Evolutionary conservation across 1,140 invertebrate species (phyloP), one percentile per base, ranked within the genome.

Genomic region (Aphelenchoides avenae): DNA sequence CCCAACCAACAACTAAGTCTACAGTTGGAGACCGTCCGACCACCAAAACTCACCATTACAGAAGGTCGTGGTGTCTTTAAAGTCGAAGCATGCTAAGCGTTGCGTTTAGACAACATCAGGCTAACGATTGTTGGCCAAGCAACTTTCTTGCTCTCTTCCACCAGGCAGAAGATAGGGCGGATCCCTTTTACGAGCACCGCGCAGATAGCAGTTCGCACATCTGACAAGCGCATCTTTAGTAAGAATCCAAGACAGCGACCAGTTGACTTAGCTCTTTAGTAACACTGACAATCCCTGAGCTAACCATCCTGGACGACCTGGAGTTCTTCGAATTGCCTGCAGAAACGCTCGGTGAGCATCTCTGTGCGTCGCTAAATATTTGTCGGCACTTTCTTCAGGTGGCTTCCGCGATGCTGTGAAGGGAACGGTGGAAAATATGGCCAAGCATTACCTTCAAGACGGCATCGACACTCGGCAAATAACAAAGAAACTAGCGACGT

Each of bases 311-410:
- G 13, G 68, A 71, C 15, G 61, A 67, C 30, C 31, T 50, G 4
- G 68, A 67, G 26, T 67, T 67, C 26, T 67, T 67, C 36, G 67
- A 70, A 15, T 40, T 65, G 1, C 42, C 63, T 0, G 15, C 59
- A n/a, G 30, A 59, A 15, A 22, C 39, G n/a, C 56, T 57, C 3
- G 18, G n/a, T n/a, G n/a, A n/a, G n/a, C n/a, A n/a, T n/a, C n/a
- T n/a, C n/a, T n/a, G n/a, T n/a, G n/a, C n/a, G n/a, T n/a, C n/a
- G n/a, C n/a, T n/a, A n/a, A n/a, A n/a, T 46, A 18, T 37, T 37
- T 48, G 33, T 31, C 4, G 11, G 15, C 27, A 33, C 24, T 31
- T 31, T 26, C 37, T 20, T 34, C 53, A 27, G 43, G 40, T 18
- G 49, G 65, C 4, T 70, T 67, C 34, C 15, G 34, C 5, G 47